Percentiles rank a stretch among this genome's conserved stretches.
Evolutionary conservation across 2,888 invertebrate genomes (phyloP).

Genomic region (Mantis religiosa): DNA sequence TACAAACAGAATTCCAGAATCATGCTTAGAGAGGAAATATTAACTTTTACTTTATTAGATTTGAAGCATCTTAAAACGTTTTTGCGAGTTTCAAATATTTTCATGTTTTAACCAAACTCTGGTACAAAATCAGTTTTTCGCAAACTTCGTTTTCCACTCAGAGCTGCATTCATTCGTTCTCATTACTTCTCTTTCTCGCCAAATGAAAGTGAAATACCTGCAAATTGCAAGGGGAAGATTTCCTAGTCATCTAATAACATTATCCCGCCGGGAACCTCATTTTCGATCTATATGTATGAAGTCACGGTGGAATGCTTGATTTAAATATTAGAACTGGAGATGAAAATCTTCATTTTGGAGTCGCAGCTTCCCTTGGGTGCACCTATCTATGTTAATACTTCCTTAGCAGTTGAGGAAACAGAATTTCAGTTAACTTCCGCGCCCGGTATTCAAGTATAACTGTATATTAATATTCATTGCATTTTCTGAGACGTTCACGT

Average conservation of each 20-base stretch:
- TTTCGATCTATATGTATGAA: background rate
- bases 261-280: background rate
- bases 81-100: background rate
- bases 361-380: background rate
- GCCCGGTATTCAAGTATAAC: background rate
- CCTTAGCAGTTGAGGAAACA: background rate
- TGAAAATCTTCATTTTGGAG: background rate
- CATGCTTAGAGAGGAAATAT: background rate
- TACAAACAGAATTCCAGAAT: no score
- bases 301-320: background rate
- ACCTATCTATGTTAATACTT: background rate
- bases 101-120: background rate
- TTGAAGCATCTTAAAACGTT: background rate
- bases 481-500: background rate
- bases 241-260: background rate
- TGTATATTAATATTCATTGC: background rate
- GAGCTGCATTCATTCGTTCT: background rate
- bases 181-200: background rate
- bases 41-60: background rate
- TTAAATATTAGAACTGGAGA: background rate
- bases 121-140: background rate
- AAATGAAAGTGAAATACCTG: background rate
- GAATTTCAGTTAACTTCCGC: background rate
- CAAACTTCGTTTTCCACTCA: background rate
- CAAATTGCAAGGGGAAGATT: background rate